Evolutionary conservation across 2,797 vertebrate genomes (phyloP).

Genomic region (Chromis chromis): DNA sequence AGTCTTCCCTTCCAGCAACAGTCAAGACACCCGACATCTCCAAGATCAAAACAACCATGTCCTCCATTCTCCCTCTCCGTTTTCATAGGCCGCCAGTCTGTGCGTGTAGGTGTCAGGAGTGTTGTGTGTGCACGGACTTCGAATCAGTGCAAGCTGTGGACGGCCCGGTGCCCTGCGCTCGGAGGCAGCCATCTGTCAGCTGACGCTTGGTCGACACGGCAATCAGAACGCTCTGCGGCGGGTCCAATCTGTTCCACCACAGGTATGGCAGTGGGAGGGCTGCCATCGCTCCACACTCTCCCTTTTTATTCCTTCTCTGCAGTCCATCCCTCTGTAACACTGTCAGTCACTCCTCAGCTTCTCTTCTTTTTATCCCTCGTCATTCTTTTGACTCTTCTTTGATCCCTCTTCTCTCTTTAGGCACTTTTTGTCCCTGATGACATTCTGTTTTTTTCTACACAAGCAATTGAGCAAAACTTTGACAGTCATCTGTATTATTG

Average conservation of each 20-base stretch:
- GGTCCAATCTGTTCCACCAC: constrained; percentile 87
- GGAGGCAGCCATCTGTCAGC: constrained; percentile 86
- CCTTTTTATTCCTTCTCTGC: constrained; percentile 49
- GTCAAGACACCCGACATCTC: constrained; percentile 46
- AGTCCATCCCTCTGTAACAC: constrained; percentile 48
- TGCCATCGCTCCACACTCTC: constrained; percentile 55
- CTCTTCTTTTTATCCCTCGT: constrained; percentile 38
- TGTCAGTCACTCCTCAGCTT: constrained; percentile 26
- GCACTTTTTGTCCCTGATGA: constrained; percentile 46
- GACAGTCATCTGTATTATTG: not conserved
- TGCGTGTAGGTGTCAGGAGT: constrained; percentile 50
- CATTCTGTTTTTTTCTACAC: constrained; percentile 22
- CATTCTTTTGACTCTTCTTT: not conserved
- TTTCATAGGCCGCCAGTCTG: constrained; percentile 52
- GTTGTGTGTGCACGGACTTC: constrained; percentile 64
- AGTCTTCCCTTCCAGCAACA: constrained; percentile 28
- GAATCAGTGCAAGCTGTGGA: constrained; percentile 70
- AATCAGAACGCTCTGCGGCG: constrained; percentile 83
- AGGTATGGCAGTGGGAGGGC: constrained; percentile 79
- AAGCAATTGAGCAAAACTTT: no score
- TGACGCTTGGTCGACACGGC: constrained; percentile 82
- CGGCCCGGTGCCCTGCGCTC: constrained; percentile 71
- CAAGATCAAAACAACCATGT: constrained; percentile 65
- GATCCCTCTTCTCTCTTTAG: not conserved
- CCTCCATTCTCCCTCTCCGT: constrained; percentile 51